phyloP scores from a whole-genome alignment of 2,113 vertebrate species.

The Cyprinodon tularosa region DNA sequence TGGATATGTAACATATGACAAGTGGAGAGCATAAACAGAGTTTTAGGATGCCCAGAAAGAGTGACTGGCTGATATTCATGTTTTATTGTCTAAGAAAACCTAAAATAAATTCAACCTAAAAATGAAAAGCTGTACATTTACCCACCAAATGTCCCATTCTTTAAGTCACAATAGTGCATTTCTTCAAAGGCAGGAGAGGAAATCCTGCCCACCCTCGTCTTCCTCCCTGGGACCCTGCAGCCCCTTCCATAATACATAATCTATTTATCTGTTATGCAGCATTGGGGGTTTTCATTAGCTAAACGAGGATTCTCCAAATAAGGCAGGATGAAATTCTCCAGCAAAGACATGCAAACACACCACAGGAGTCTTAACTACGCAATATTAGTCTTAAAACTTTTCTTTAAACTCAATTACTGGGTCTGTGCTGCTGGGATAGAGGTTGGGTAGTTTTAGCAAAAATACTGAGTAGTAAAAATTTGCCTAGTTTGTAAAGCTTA shows the following conservation, averaged over 20 bases:
- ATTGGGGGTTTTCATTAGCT: constrained; percentile 43
- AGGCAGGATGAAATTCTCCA: constrained; percentile 31
- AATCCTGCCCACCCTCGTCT: constrained; percentile 53
- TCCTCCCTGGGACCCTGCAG: constrained; percentile 26
- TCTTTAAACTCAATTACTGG: too few species aligned
- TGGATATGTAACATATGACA: too few species aligned
- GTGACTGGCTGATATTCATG: not conserved
- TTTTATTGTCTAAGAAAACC: not conserved
- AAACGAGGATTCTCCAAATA: constrained; percentile 46
- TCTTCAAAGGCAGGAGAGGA: constrained; percentile 43
- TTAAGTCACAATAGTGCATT: constrained; percentile 28
- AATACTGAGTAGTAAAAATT: too few species aligned
- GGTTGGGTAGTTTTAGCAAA: too few species aligned
- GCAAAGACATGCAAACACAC: constrained; percentile 64
- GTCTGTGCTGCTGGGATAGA: too few species aligned
- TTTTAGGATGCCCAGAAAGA: too few species aligned
- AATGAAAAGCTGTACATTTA: not conserved
- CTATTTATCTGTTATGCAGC: constrained; percentile 38
- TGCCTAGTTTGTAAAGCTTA: too few species aligned
- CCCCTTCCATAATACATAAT: constrained; percentile 24
- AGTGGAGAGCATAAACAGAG: too few species aligned
- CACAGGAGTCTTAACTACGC: not conserved
- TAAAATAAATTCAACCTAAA: not conserved
- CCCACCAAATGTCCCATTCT: not conserved
- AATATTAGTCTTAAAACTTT: not conserved